Percentiles rank a stretch among this genome's conserved stretches.
phyloP scores from a whole-genome alignment of 2,888 invertebrate genomes.

The Serrognathus titanus region DNA sequence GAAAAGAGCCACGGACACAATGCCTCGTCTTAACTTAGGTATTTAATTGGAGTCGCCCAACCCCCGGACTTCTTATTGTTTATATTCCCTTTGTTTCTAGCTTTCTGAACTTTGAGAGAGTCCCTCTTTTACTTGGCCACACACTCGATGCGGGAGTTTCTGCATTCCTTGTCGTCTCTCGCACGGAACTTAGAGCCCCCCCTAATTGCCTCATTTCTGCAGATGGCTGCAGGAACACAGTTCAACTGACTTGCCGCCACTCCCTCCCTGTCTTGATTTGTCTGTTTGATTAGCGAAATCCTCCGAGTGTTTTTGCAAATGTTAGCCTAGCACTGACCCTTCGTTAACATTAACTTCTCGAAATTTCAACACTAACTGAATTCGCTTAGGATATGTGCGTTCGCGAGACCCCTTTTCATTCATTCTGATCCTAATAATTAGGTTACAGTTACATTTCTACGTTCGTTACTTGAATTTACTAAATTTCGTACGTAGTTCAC shows the following conservation, averaged over 20 bases:
- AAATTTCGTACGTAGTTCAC: too few relatives aligned
- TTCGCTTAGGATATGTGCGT: neutral
- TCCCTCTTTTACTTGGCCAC: conserved; percentile 21
- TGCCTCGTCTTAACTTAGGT: conserved; percentile 26
- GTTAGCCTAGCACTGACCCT: conserved; percentile 22
- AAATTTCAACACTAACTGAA: neutral
- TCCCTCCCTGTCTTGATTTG: neutral
- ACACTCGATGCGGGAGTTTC: conserved; percentile 22
- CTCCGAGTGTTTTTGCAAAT: conserved; percentile 22
- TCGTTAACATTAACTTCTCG: conserved; percentile 7
- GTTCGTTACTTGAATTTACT: too few relatives aligned
- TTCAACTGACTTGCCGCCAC: neutral
- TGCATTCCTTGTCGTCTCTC: conserved; percentile 24
- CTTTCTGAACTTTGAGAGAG: conserved; percentile 33
- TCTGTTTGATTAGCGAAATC: neutral
- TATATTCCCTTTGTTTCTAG: conserved; percentile 41
- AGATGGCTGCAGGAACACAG: neutral
- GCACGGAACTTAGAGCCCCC: conserved; percentile 15
- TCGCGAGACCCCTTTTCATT: too few relatives aligned
- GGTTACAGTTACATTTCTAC: too few relatives aligned
- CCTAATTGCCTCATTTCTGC: conserved; percentile 27
- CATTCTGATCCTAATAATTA: too few relatives aligned
- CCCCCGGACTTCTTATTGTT: conserved; percentile 42
- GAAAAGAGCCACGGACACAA: conserved; percentile 15
- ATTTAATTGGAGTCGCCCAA: conserved; percentile 42